Evolutionary conservation across 30 jellyfish, hydroid and myxozoan genomes (phyloP), one percentile per base, ranked within the genome.

Genomic region (Hydractinia symbiolongicarpus): DNA sequence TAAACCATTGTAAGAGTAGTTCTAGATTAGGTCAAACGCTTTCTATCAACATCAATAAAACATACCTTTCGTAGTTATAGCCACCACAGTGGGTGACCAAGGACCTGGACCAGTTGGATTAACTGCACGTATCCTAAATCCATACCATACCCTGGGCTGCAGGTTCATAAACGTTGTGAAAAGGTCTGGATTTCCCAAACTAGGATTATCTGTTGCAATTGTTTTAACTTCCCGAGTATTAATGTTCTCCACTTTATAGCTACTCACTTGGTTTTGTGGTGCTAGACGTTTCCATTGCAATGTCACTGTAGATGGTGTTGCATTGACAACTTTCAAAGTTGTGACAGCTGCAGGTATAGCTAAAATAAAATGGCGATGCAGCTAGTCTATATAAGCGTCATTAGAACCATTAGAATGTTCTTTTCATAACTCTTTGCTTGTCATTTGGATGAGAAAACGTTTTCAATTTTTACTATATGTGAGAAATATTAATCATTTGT

Each of bases 101-200:
- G 83, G 83, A 13, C 83, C 83, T 49, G 61, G 4, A 53, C 83
- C 83, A 30, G 70, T 55, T 50, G 68, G 68, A 55, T 74, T 74
- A 0, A 16, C 15, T 14, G 83, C 83, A 49, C 83, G 51, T 5
- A 74, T 67, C 13, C 83, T 17, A 10, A 74, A 5, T 19, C 8
- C 21, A 51, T 74, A 74, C 8, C n/a, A 5, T 13, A 44, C n/a
- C 2, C 66, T 5, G 16, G 68, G 40, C 21, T 20, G 16, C n/a
- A 74, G 68, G 51, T 58, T 58, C 5, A 53, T n/a, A 10, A 74
- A 74, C 15, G 49, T 50, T 0, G 61, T 67, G 15, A 6, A 19
- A 49, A 50, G 13, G 10, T n/a, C 15, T 5, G 51, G 50, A 5
- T 30, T 5, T 11, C 44, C 44, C 51, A 44, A 16, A 10, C 66